phyloP scores from a whole-genome alignment of 2,888 invertebrate genomes.

The Branchellion lobata region DNA sequence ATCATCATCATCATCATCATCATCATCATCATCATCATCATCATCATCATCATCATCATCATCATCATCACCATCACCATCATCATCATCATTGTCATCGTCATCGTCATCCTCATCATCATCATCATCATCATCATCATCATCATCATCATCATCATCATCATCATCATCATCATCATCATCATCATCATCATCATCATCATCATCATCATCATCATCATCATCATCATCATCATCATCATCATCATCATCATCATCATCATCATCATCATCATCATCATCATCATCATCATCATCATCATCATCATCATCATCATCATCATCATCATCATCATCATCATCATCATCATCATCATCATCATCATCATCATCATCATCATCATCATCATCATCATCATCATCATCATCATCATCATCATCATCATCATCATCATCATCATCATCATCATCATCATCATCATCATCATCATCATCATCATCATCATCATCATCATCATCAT shows the following conservation, averaged over 20 bases:
- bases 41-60: slow-evolving; percentile 38
- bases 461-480: slow-evolving; percentile 35
- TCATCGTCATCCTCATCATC: neutral
- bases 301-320: slow-evolving; percentile 5
- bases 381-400: neutral
- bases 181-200: slow-evolving; percentile 38
- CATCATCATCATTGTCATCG: neutral
- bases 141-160: slow-evolving; percentile 10
- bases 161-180: neutral
- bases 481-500: slow-evolving; percentile 31
- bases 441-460: slow-evolving; percentile 31
- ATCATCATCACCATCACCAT: slow-evolving; percentile 30
- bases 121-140: neutral
- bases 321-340: slow-evolving; percentile 27
- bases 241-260: slow-evolving; percentile 38
- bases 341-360: slow-evolving; percentile 35
- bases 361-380: neutral
- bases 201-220: slow-evolving; percentile 7
- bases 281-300: slow-evolving; percentile 22
- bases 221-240: slow-evolving; percentile 35
- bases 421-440: neutral
- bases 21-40: slow-evolving; percentile 17
- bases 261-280: neutral
- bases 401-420: neutral
- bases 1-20: slow-evolving; percentile 27